A percentile compares a stretch with the other conserved stretches of the same genome.
Evolutionary conservation across 2,888 invertebrate species (phyloP).

Genomic region (Limnephilus auricula): DNA sequence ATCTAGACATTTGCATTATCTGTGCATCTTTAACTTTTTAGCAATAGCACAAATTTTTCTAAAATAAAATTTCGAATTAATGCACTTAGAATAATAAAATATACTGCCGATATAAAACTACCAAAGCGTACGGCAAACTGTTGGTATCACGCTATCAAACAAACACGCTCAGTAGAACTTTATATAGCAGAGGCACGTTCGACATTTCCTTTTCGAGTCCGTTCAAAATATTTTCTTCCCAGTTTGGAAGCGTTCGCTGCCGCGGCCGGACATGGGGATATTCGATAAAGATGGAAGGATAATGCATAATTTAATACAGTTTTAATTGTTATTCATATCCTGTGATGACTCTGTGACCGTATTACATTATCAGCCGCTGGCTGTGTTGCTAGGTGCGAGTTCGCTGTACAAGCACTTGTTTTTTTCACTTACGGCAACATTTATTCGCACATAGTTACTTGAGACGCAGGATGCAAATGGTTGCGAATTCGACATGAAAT

Average conservation of each 20-base stretch:
- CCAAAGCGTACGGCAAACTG: conserved; percentile 10
- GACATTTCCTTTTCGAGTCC: conserved; percentile 31
- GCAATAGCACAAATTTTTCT: neutral
- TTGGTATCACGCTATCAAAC: conserved; percentile 7
- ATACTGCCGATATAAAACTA: neutral
- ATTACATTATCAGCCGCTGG: neutral
- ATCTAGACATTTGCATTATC: neutral
- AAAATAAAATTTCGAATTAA: neutral
- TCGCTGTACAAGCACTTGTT: neutral
- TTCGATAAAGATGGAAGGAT: conserved; percentile 44
- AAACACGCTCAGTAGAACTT: neutral
- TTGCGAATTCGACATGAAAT: conserved; percentile 2
- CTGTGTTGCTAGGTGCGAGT: conserved; percentile 29
- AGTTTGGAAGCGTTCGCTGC: neutral
- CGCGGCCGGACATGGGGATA: conserved; percentile 26
- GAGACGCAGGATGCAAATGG: neutral
- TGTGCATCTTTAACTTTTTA: neutral
- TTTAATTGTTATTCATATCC: conserved; percentile 43
- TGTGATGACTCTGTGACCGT: conserved; percentile 30
- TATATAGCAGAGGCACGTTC: conserved; percentile 9
- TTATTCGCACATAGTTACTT: neutral
- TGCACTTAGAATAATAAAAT: neutral
- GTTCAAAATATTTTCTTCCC: conserved; percentile 30
- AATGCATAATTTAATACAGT: conserved; percentile 10
- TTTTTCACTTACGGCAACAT: neutral